phyloP scores from a whole-genome alignment of 1,140 invertebrate species.

The Apis cerana region DNA sequence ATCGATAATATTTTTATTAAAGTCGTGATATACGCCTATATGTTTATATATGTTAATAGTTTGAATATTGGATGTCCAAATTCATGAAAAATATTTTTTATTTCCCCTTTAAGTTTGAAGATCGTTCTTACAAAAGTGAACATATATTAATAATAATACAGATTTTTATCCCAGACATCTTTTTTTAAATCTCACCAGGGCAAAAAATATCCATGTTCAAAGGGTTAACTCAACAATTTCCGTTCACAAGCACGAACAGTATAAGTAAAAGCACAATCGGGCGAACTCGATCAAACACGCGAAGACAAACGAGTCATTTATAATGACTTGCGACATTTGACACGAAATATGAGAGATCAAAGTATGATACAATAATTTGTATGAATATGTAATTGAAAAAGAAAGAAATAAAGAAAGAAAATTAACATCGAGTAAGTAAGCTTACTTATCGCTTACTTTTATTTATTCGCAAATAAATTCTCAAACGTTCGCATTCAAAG shows the following conservation, averaged over 20 bases:
- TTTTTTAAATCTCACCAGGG: too few relatives aligned
- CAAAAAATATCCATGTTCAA: too few relatives aligned
- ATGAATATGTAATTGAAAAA: not conserved
- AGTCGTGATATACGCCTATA: too few relatives aligned
- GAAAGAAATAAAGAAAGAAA: not conserved
- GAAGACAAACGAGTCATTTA: not conserved
- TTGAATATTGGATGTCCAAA: too few relatives aligned
- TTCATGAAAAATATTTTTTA: too few relatives aligned
- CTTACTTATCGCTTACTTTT: not conserved
- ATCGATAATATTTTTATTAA: not conserved
- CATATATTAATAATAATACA: too few relatives aligned
- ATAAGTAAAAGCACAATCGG: not conserved
- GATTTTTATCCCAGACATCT: too few relatives aligned
- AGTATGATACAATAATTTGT: not conserved
- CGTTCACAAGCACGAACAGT: not conserved
- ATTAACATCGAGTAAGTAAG: not conserved
- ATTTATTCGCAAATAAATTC: constrained; percentile 8
- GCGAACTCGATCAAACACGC: constrained; percentile 5
- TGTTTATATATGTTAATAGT: too few relatives aligned
- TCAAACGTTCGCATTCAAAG: constrained; percentile 2
- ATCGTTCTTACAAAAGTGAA: too few relatives aligned
- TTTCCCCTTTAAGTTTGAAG: too few relatives aligned
- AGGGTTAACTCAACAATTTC: not conserved
- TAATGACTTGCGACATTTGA: too few relatives aligned
- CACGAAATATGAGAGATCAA: not conserved